Percentiles rank a stretch among this genome's conserved stretches.
phyloP scores from a whole-genome alignment of 30 jellyfish, hydroid and myxozoan species.

The Pseudorhiza aurosa region DNA sequence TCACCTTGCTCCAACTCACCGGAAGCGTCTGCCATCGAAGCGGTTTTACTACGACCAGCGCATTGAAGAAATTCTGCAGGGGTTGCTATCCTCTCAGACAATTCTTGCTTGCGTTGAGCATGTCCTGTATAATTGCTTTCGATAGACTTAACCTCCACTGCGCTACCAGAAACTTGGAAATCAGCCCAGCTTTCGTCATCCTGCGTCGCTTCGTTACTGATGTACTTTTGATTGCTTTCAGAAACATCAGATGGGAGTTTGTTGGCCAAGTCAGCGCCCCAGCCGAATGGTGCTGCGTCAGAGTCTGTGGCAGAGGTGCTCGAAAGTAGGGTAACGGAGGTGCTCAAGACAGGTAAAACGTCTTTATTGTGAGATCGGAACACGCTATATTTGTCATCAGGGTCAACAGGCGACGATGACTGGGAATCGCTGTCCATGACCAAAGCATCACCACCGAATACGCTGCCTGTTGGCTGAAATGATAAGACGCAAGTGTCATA shows the following conservation, averaged over 20 bases:
- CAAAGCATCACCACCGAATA: conserved; percentile 51
- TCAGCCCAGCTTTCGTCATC: conserved; percentile 39
- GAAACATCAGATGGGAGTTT: neutral
- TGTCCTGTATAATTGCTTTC: neutral
- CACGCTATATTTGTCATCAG: conserved; percentile 72
- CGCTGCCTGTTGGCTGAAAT: conserved; percentile 48
- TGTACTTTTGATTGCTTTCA: too few relatives aligned
- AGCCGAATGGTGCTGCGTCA: too few relatives aligned
- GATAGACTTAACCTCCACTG: neutral
- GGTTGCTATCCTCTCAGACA: too few relatives aligned
- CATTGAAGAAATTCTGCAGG: too few relatives aligned
- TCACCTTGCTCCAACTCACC: too few relatives aligned
- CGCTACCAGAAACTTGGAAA: conserved; percentile 16
- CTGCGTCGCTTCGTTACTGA: too few relatives aligned
- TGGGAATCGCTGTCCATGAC: conserved; percentile 4
- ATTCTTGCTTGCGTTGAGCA: too few relatives aligned
- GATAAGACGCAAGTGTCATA: too few relatives aligned
- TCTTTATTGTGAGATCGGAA: conserved; percentile 36
- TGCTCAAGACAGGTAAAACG: neutral
- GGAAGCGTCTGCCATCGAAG: too few relatives aligned
- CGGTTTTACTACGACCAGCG: too few relatives aligned
- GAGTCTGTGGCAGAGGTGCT: too few relatives aligned
- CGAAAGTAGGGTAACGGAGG: too few relatives aligned
- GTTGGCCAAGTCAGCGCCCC: conserved; percentile 1
- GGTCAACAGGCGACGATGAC: conserved; percentile 68